Percentiles rank a stretch among this genome's conserved stretches.
These are phyloP conservation scores for Pagetopsis macropterus DNA, from an alignment of 2,797 vertebrate genomes.

Conservation along the genomic window DNA sequence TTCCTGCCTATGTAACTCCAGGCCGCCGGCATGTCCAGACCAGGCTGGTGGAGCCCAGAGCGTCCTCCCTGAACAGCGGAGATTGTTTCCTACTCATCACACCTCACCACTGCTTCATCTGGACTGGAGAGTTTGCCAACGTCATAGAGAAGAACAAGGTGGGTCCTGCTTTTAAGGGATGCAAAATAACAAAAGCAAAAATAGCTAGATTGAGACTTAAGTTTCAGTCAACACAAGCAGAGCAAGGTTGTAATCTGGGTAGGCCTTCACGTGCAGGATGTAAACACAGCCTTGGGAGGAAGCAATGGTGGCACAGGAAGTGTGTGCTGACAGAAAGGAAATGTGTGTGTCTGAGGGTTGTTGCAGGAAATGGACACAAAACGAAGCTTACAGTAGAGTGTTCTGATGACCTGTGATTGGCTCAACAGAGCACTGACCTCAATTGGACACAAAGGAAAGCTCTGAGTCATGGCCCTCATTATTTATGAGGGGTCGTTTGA, in stretches of 20 bases:
- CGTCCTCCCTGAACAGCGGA: constrained; percentile 92
- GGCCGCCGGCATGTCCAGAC: constrained; percentile 95
- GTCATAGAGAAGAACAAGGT: constrained; percentile 96
- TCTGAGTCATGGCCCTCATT: constrained; percentile 4
- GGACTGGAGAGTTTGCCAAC: constrained; percentile 95
- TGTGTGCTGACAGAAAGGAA: constrained; percentile 33
- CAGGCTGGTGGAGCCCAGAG: constrained; percentile 93
- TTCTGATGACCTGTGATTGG: constrained; percentile 36
- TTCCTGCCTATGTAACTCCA: constrained; percentile 56
- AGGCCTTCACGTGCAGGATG: constrained; percentile 61
- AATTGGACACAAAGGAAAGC: constrained; percentile 20
- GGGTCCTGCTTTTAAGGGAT: constrained; percentile 36
- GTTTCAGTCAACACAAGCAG: background rate
- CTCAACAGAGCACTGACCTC: constrained; percentile 39
- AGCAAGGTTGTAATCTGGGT: background rate
- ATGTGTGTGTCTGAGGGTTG: background rate
- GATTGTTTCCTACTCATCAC: constrained; percentile 95
- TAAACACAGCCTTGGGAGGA: constrained; percentile 54
- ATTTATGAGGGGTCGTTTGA: constrained; percentile 12
- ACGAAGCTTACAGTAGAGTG: constrained; percentile 17
- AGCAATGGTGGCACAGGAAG: constrained; percentile 41
- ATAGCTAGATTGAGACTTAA: background rate
- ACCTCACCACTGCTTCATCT: constrained; percentile 91
- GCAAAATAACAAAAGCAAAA: background rate
- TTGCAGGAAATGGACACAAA: constrained; percentile 36